phyloP scores from a whole-genome alignment of 1,140 invertebrate genomes.

The Trinorchestia longiramus region DNA sequence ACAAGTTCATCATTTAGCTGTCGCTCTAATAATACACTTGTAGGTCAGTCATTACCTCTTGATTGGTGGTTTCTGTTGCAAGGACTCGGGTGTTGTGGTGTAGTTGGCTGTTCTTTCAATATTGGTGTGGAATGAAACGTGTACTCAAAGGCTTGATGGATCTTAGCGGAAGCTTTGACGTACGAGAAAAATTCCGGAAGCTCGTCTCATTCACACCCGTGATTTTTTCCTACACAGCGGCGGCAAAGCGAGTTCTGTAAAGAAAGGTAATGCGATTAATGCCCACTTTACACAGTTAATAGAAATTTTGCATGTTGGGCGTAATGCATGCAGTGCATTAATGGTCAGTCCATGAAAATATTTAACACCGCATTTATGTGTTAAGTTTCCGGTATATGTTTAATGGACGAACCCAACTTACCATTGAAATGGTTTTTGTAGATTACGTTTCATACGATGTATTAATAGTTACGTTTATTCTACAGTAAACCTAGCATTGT shows the following conservation, averaged over 20 bases:
- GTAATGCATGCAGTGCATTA: not conserved
- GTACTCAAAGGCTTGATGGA: not conserved
- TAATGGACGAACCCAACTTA: not conserved
- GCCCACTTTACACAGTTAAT: not conserved
- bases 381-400: not conserved
- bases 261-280: not conserved
- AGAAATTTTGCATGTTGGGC: not conserved
- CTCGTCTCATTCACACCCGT: not conserved
- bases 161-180: not conserved
- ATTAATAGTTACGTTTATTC: not conserved
- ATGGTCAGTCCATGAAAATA: not conserved
- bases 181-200: not conserved
- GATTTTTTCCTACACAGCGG: not conserved
- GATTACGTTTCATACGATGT: not conserved
- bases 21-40: not conserved
- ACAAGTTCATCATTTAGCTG: not conserved
- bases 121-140: not conserved
- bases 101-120: not conserved
- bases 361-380: not conserved
- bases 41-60: not conserved
- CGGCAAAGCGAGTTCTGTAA: not conserved
- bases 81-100: too few relatives aligned
- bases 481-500: not conserved
- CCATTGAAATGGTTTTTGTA: not conserved
- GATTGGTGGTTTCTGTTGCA: not conserved